These are phyloP conservation scores for Procavia capensis DNA, from an alignment of 2,113 vertebrate genomes.

Conservation along the genomic window DNA sequence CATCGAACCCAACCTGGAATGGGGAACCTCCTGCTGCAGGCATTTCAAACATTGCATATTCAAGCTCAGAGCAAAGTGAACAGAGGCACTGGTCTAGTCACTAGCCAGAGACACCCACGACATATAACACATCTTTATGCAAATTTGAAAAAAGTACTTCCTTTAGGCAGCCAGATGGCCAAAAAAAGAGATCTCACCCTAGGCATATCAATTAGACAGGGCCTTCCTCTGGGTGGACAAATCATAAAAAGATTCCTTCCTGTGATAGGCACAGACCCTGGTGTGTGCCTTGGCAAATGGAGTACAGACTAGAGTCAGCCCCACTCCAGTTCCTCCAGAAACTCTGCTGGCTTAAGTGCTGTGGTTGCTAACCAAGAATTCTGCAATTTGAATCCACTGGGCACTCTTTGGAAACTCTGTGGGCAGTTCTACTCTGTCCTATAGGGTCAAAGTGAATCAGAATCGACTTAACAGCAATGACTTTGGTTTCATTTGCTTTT, in stretches of 20 bases:
- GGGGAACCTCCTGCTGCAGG: background rate
- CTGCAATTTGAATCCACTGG: too few species aligned
- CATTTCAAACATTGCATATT: background rate
- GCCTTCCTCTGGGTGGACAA: background rate
- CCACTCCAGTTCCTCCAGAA: too few species aligned
- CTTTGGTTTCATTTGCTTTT: too few species aligned
- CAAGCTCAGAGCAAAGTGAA: background rate
- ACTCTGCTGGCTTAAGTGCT: too few species aligned
- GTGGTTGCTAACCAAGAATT: too few species aligned
- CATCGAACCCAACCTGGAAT: background rate
- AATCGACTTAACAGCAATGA: too few species aligned
- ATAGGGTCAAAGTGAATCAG: too few species aligned
- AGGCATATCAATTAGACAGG: background rate
- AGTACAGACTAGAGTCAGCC: background rate
- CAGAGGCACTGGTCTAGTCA: background rate
- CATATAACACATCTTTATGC: background rate
- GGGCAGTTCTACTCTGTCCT: too few species aligned
- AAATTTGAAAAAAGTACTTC: background rate
- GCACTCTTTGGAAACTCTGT: too few species aligned
- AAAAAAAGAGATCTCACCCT: background rate
- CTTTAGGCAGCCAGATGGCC: background rate
- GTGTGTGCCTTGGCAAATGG: background rate
- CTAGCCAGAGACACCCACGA: background rate
- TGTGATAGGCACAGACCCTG: background rate
- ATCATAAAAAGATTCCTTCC: background rate